Percentiles rank a stretch among this genome's conserved stretches.
phyloP scores from a whole-genome alignment of 2,888 invertebrate species.

The Melitaea athalia region DNA sequence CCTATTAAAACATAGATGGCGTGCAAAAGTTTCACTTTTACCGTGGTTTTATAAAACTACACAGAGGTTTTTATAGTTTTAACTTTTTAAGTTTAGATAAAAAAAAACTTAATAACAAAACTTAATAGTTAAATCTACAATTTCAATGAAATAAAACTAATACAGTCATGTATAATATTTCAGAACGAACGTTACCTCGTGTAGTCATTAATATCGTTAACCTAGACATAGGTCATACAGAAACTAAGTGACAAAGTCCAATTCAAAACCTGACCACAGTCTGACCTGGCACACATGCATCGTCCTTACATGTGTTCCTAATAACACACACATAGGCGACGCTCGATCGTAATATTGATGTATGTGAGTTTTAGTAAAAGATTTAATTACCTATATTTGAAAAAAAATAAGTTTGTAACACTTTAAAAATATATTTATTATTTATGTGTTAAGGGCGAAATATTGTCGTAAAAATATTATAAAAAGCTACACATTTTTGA shows the following conservation, averaged over 20 bases:
- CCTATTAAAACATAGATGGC: no score
- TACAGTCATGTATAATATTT: background rate
- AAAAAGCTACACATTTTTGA: no score
- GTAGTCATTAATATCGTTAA: slow-evolving; percentile 3
- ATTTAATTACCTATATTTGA: background rate
- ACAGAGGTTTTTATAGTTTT: no score
- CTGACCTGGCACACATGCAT: slow-evolving; percentile 51
- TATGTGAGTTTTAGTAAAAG: slow-evolving; percentile 19
- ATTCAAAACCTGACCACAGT: slow-evolving; percentile 47
- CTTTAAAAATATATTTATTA: background rate
- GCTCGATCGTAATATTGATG: slow-evolving; percentile 16
- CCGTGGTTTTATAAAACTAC: no score
- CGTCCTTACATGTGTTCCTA: slow-evolving; percentile 4
- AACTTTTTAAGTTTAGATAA: no score
- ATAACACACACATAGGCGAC: slow-evolving; percentile 3
- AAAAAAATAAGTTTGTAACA: background rate
- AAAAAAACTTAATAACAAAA: background rate
- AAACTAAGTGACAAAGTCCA: slow-evolving; percentile 36
- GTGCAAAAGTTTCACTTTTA: no score
- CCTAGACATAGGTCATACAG: slow-evolving; percentile 24
- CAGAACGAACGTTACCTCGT: background rate
- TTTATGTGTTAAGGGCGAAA: no score
- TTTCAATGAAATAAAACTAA: background rate
- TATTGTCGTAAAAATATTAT: no score
- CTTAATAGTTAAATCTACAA: background rate